Evolutionary conservation across 2,113 vertebrate species (phyloP), one percentile per base, ranked within the genome.

Genomic region (Phylloscopus whistleri): DNA sequence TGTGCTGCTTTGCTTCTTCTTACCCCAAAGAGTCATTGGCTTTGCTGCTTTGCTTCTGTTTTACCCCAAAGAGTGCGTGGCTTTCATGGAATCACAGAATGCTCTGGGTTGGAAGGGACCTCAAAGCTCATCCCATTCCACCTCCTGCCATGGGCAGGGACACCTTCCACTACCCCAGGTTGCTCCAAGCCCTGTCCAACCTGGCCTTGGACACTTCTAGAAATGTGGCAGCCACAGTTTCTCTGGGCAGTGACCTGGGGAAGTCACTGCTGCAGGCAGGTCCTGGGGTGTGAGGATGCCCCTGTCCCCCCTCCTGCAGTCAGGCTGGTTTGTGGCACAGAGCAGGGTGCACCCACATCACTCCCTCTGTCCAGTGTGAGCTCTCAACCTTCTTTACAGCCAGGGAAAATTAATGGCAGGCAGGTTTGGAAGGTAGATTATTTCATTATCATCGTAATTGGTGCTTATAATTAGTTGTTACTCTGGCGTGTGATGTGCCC

Each of bases 381-480:
- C 13, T 4, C 70, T 78, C 77, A 76, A 21, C 84, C 78, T 73
- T 52, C 87, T 53, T 83, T 80, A 69, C 85, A 88, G 90, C 63
- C 17, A 63, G 35, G 20, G 84, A 56, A 76, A 95, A 95, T 94
- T 68, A 89, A 95, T 82, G 53, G 70, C 53, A 87, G 63, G 60
- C 87, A 73, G 82, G 90, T 91, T 95, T 76, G 19, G 48, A 87
- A 94, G 82, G 94, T 64, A 79, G 91, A 93, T 95, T 87, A 85
- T 95, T 96, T 94, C 93, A 95, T 97, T 96, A 95, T 69, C 91
- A 24, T 55, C 6, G 13, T 95, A 96, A 95, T 95, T 93, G 95
- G 63, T 89, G 64, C 84, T 94, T 91, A 76, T 95, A 95, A 96
- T 97, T 96, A 97, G 90, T 85, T 93, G 91, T 84, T 90, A 67